Evolutionary conservation across 2,888 invertebrate species (phyloP), one percentile per base, ranked within the genome.

Genomic region (Venusia cambrica): DNA sequence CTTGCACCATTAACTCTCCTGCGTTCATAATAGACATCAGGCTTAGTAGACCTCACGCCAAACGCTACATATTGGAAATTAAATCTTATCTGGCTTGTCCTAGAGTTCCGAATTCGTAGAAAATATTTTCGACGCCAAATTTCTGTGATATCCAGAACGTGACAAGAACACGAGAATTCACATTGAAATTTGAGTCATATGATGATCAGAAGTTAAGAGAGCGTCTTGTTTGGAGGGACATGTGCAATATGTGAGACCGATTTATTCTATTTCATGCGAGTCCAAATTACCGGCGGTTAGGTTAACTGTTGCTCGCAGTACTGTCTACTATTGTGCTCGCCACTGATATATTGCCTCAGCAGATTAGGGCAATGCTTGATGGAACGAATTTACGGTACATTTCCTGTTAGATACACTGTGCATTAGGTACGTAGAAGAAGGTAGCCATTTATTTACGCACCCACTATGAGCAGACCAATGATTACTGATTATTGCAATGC

Each of bases 281-380:
- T 62, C 69, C 65, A 71, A 79, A 81, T 79, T 75, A 73, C 76
- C 64, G 62, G 71, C 76, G 71, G 76, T 83, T 81, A 78, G 71
- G 70, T 73, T 80, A 76, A 78, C 74, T 73, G 77, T 73, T 71
- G 73, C 70, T 71, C 64, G 62, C 70, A 69, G 65, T 70, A 69
- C 69, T 73, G 72, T 71, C 64, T 65, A 50, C 67, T 66, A 65
- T 74, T 73, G 76, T 80, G 59, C 57, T 60, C 50, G 53, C 54
- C 53, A 40, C 62, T 79, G 76, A 79, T 79, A 62, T 71, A 77
- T 73, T 57, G 51, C 63, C 48, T 50, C 54, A 51, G n/a, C 56
- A 62, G 62, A 70, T 73, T 71, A 62, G 46, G 47, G 54, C 57
- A 61, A 64, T 64, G 51, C 52, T 49, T 34, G 32, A 45, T 44